Evolutionary conservation across 2,888 invertebrate genomes (phyloP).

Genomic region (Zootermopsis nevadensis): DNA sequence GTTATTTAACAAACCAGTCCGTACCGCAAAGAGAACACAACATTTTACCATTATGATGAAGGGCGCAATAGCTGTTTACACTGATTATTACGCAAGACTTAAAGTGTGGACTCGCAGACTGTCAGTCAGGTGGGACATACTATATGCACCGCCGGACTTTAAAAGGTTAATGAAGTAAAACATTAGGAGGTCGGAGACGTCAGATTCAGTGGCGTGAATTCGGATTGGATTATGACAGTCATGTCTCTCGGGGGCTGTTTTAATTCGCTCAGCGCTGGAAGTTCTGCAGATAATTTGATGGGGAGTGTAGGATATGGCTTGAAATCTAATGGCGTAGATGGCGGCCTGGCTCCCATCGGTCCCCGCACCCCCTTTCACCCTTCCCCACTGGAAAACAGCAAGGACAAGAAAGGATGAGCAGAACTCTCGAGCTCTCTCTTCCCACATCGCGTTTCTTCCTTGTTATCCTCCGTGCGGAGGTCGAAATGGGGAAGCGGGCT

Average conservation of each 20-base stretch:
- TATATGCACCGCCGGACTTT: too few relatives aligned
- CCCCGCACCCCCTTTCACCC: not conserved
- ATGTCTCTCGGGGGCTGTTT: not conserved
- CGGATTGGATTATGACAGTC: not conserved
- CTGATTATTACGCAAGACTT: too few relatives aligned
- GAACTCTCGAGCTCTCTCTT: not conserved
- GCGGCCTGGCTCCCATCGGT: not conserved
- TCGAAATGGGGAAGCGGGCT: not conserved
- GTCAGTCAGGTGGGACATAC: too few relatives aligned
- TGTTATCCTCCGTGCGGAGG: not conserved
- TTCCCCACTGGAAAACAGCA: slow-evolving; percentile 1
- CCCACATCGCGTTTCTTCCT: not conserved
- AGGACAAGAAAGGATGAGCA: slow-evolving; percentile 26
- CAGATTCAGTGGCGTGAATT: not conserved
- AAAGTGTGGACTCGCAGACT: too few relatives aligned
- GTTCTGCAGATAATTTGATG: slow-evolving; percentile 32
- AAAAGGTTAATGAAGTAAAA: not conserved
- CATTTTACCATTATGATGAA: too few relatives aligned
- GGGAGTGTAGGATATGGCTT: not conserved
- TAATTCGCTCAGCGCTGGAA: slow-evolving; percentile 17
- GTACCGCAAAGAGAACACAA: too few relatives aligned
- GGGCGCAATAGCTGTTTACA: too few relatives aligned
- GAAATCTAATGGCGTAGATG: not conserved
- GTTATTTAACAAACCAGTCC: too few relatives aligned
- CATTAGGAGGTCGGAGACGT: not conserved